Evolutionary conservation across 2,888 invertebrate genomes (phyloP).

Genomic region (Pinctada fucata): DNA sequence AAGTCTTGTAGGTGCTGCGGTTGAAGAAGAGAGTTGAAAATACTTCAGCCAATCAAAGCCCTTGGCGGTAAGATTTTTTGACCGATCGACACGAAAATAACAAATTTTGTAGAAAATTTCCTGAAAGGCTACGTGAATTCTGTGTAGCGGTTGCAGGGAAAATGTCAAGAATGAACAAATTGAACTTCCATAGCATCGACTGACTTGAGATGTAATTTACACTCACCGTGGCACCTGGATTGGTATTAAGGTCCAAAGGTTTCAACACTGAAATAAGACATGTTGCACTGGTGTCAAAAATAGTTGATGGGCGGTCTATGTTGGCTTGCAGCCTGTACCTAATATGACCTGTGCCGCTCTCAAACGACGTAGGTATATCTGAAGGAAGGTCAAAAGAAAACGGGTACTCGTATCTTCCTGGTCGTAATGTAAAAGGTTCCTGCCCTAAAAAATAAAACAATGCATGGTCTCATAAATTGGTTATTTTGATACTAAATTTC

Average conservation of each 20-base stretch:
- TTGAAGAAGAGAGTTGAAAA: too few species aligned
- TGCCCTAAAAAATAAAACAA: background rate
- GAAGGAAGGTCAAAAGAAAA: constrained; percentile 85
- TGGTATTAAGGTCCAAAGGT: constrained; percentile 86
- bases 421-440: background rate
- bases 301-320: constrained; percentile 88
- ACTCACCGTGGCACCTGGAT: constrained; percentile 60
- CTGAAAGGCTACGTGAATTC: too few species aligned
- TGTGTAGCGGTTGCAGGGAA: too few species aligned
- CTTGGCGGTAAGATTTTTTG: too few species aligned
- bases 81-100: too few species aligned
- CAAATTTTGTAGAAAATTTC: too few species aligned
- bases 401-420: constrained; percentile 66
- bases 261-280: constrained; percentile 88
- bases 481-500: too few species aligned
- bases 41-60: too few species aligned
- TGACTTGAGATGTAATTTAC: background rate
- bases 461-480: too few species aligned
- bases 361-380: constrained; percentile 60
- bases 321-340: constrained; percentile 87
- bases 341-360: constrained; percentile 81
- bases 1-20: too few species aligned
- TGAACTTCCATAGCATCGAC: too few species aligned
- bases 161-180: too few species aligned
- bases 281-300: constrained; percentile 87